phyloP scores from a whole-genome alignment of 2,113 vertebrate genomes.

The rat (Rattus norvegicus) region GRCr8 NC_086028.1:81169001-81169500 shows the following conservation, averaged over 20 bases:
- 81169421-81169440: neutral
- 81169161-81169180: neutral
- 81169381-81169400: neutral
- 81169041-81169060: neutral
- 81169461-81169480: slow-evolving; percentile 64
- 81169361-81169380: neutral
- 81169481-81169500: slow-evolving; percentile 81
- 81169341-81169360: neutral
- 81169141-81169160: slow-evolving; percentile 32
- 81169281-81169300: neutral
- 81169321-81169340: neutral
- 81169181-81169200: slow-evolving; percentile 7
- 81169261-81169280: neutral
- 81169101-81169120: neutral
- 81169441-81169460: slow-evolving; percentile 9
- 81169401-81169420: neutral
- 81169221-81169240: neutral
- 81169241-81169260: too few species aligned
- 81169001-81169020: neutral
- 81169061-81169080: neutral
- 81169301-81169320: neutral
- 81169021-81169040: neutral
- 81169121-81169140: neutral
- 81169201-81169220: neutral
- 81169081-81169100: neutral